Conservation (phyloP, 2,113 vertebrate species). For the Peromyscus californicus region DNA sequence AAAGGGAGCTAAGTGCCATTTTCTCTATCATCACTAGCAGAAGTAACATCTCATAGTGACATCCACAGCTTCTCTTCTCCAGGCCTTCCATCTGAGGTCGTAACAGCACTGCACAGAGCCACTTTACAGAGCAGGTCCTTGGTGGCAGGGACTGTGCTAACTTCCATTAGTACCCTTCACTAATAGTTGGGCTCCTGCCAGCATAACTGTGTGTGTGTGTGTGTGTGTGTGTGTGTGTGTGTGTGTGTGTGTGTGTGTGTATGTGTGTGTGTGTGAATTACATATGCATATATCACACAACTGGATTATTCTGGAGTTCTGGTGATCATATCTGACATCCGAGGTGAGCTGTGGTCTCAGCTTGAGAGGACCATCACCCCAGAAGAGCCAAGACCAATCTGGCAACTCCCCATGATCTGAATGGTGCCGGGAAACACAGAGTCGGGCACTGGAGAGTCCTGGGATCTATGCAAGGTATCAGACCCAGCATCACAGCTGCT, state of each 20-base stretch:
- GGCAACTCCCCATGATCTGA: not conserved
- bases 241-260: not conserved
- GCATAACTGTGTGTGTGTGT: not conserved
- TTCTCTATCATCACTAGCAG: not conserved
- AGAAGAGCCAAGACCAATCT: not conserved
- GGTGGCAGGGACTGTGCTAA: slow-evolving; percentile 5
- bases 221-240: too few relatives aligned
- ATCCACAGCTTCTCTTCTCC: not conserved
- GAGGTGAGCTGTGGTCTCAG: not conserved
- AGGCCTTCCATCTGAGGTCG: not conserved
- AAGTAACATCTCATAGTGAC: slow-evolving; percentile 58
- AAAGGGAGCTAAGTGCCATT: not conserved
- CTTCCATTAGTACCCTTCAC: slow-evolving; percentile 12
- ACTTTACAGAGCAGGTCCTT: slow-evolving; percentile 56
- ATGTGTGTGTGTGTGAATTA: too few relatives aligned
- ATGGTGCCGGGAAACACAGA: accelerated
- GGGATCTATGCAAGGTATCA: accelerated
- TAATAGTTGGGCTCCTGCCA: not conserved
- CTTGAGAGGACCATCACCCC: not conserved
- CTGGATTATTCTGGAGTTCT: not conserved
- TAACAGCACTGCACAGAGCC: not conserved
- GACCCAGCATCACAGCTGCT: too few relatives aligned
- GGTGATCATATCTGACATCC: not conserved
- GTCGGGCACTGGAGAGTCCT: not conserved
- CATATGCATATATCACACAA: not conserved